Base-by-base conservation (phyloP, 1,140 invertebrate species). In the Rhagoletis pomonella region DNA sequence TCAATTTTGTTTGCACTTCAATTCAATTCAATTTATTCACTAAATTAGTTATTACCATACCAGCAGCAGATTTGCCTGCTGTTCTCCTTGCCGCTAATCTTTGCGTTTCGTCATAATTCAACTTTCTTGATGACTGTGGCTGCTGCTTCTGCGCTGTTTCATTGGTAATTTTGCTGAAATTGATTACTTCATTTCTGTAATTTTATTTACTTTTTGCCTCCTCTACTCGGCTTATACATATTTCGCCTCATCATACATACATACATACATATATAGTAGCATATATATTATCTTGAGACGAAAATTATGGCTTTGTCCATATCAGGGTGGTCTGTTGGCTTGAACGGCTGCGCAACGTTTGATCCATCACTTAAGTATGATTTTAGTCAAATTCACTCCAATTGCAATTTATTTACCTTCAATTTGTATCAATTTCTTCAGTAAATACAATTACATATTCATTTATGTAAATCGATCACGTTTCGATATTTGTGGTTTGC, bases 401-500 rank as follows among this genome's bases (percentile, higher is more conserved):
- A 81, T 81, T 81, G 73, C 73, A 55, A 81, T 81, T 81, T 81
- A 81, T 81, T 81, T 81, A 55, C 42, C 73, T 50, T 47, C n/a
- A 81, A 81, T 81, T 55, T 19, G 10, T 55, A 29, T 58, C 44
- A 10, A 19, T 58, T 81, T 73, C 55, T 10, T 55, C 5, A 55
- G 10, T 7, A 62, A 62, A 7, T 62, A 29, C 29, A 29, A 29
- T 29, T 29, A 29, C 29, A 29, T 29, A 29, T 29, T 29, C 29
- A 47, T 50, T 17, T 64, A n/a, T 55, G 60, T 60, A 86, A 86
- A 86, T 86, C 85, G 85, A 86, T 86, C 85, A 86, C 85, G 85
- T 86, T 62, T 86, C 85, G 55, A 86, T 86, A 86, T 64, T 86
- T 86, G 85, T 86, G 85, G 85, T 86, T 86, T 86, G 42, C 39